phyloP scores from a whole-genome alignment of 1,140 invertebrate species.

The Palaemon carinicauda region DNA sequence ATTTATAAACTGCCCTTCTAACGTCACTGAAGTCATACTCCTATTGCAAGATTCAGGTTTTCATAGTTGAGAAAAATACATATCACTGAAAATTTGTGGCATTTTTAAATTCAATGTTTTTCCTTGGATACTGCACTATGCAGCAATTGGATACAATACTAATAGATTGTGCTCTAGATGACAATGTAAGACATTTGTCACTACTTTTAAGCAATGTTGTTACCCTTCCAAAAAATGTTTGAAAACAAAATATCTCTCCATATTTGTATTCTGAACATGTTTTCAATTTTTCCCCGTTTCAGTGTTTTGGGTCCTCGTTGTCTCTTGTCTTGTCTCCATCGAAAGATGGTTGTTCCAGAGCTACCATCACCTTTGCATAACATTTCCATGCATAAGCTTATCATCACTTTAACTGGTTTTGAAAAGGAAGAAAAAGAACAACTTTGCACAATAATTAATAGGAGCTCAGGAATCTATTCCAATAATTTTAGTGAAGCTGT shows the following conservation, averaged over 20 bases:
- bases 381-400: slow-evolving; percentile 79
- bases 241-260: background rate
- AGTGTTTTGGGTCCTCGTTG: slow-evolving; percentile 82
- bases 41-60: too few relatives aligned
- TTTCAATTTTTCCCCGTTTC: slow-evolving; percentile 62
- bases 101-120: too few relatives aligned
- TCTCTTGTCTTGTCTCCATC: slow-evolving; percentile 77
- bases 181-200: too few relatives aligned
- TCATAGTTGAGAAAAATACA: too few relatives aligned
- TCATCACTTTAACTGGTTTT: slow-evolving; percentile 78
- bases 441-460: slow-evolving; percentile 75
- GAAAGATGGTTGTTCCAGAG: slow-evolving; percentile 77
- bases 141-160: too few relatives aligned
- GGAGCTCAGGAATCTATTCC: slow-evolving; percentile 84
- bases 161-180: too few relatives aligned
- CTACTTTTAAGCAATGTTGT: background rate
- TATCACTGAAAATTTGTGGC: too few relatives aligned
- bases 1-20: too few relatives aligned
- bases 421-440: slow-evolving; percentile 63
- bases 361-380: slow-evolving; percentile 80
- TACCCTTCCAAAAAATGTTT: background rate
- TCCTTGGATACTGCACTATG: too few relatives aligned
- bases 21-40: too few relatives aligned
- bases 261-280: too few relatives aligned
- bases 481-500: slow-evolving; percentile 75